Evolutionary conservation across 2,888 invertebrate species (phyloP), one percentile per base, ranked within the genome.

Genomic region (Xestobium rufovillosum): DNA sequence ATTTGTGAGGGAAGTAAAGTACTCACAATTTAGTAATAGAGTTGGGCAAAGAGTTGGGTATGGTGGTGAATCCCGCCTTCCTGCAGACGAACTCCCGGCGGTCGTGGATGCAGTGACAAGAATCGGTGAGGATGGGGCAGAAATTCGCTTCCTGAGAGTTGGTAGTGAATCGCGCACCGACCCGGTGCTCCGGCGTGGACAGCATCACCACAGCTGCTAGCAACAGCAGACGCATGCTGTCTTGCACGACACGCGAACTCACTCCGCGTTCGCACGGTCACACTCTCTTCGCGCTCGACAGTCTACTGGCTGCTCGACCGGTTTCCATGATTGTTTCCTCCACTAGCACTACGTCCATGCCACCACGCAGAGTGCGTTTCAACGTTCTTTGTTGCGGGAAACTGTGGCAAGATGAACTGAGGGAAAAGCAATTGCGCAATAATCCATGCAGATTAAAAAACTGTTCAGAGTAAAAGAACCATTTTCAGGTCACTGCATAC

Each of bases 161-260:
- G n/a, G n/a, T n/a, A n/a, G n/a, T n/a, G n/a, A n/a, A n/a, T n/a
- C n/a, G n/a, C n/a, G n/a, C n/a, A n/a, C n/a, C n/a, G n/a, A n/a
- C n/a, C n/a, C 36, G 39, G 34, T 35, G 43, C 39, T 35, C 42
- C 47, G 49, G 44, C 43, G 45, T 44, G 48, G 48, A 51, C 45
- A 50, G 42, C 50, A 52, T 50, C 51, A 49, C 50, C 45, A 43
- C 47, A 40, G 53, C 52, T 48, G 53, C 50, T 45, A 54, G 49
- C 50, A 52, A 49, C 46, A 49, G 54, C 53, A 50, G 52, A 49
- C 52, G 50, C 55, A 55, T 53, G 47, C 49, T 53, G 52, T 39
- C 43, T 42, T 38, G 36, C 35, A 41, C 47, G 45, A 47, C 51
- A 48, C 50, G 51, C 48, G 49, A 48, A 35, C 43, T 48, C 47